phyloP scores from a whole-genome alignment of 2,113 vertebrate genomes.

The Corynorhinus townsendii region DNA sequence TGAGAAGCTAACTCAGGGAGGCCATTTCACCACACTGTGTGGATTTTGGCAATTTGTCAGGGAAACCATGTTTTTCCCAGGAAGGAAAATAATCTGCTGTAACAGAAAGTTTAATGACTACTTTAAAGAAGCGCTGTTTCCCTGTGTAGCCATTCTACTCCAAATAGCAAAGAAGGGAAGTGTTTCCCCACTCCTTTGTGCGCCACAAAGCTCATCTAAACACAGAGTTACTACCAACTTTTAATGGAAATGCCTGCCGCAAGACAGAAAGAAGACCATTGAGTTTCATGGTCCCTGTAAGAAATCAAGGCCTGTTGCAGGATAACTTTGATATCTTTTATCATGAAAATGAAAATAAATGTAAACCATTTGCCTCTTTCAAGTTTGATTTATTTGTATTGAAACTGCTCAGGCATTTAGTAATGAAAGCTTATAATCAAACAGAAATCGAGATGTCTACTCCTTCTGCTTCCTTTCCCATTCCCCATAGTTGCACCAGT shows the following conservation, averaged over 20 bases:
- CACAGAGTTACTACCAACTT: conserved; percentile 15
- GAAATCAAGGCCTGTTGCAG: conserved; percentile 9
- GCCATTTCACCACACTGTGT: conserved; percentile 68
- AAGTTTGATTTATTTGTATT: conserved; percentile 39
- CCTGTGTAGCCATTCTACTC: conserved; percentile 46
- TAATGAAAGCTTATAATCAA: conserved; percentile 20
- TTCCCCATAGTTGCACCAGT: background rate
- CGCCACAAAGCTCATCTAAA: conserved; percentile 32
- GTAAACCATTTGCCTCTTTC: conserved; percentile 34
- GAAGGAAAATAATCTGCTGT: conserved; percentile 61
- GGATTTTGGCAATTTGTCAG: conserved; percentile 52
- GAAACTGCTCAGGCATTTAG: background rate
- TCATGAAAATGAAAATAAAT: conserved; percentile 54
- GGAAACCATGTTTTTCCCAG: conserved; percentile 50
- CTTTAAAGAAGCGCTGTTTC: conserved; percentile 56
- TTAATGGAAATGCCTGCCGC: conserved; percentile 56
- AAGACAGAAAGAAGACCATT: conserved; percentile 38
- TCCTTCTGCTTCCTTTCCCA: background rate
- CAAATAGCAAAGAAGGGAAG: conserved; percentile 23
- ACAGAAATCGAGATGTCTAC: background rate
- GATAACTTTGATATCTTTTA: conserved; percentile 30
- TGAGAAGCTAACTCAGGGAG: conserved; percentile 59
- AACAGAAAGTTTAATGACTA: conserved; percentile 60
- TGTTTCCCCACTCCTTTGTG: background rate
- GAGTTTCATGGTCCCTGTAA: background rate